phyloP scores from a whole-genome alignment of 2,113 vertebrate species.

The Etheostoma spectabile region DNA sequence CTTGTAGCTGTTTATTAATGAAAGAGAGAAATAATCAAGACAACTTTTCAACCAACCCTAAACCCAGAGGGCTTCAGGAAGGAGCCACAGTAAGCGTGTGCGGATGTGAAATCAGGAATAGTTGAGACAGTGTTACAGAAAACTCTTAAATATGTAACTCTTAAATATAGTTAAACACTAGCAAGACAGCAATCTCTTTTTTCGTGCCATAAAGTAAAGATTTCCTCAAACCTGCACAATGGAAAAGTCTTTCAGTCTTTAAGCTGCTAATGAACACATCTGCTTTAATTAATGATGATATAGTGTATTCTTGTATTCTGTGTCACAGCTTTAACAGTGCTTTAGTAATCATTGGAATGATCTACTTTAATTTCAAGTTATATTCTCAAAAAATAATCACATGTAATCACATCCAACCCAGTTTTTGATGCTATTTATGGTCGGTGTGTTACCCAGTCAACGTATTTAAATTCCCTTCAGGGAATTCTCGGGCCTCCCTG shows the following conservation, averaged over 20 bases:
- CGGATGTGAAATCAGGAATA: neutral
- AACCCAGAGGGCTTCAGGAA: neutral
- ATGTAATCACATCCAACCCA: neutral
- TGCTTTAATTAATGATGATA: neutral
- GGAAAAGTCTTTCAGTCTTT: neutral
- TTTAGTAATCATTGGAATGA: neutral
- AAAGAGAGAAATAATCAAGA: conserved; percentile 16
- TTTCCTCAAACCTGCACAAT: neutral
- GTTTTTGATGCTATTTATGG: neutral
- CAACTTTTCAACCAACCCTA: neutral
- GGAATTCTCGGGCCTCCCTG: too few relatives aligned
- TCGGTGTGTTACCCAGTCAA: too few relatives aligned
- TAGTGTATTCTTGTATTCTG: neutral
- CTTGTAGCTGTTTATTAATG: conserved; percentile 32
- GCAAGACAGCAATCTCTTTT: too few relatives aligned
- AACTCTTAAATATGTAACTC: neutral
- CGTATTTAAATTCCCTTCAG: too few relatives aligned
- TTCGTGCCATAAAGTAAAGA: neutral
- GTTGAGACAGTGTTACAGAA: neutral
- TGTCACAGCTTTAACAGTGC: neutral
- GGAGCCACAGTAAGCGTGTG: neutral
- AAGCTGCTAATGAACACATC: neutral
- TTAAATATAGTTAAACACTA: neutral
- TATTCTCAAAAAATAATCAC: too few relatives aligned
- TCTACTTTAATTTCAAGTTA: neutral